Percentiles rank a stretch among this genome's conserved stretches.
These are phyloP conservation scores for Muscidifurax raptorellus DNA, from an alignment of 1,140 invertebrate genomes.

Conservation along the genomic window DNA sequence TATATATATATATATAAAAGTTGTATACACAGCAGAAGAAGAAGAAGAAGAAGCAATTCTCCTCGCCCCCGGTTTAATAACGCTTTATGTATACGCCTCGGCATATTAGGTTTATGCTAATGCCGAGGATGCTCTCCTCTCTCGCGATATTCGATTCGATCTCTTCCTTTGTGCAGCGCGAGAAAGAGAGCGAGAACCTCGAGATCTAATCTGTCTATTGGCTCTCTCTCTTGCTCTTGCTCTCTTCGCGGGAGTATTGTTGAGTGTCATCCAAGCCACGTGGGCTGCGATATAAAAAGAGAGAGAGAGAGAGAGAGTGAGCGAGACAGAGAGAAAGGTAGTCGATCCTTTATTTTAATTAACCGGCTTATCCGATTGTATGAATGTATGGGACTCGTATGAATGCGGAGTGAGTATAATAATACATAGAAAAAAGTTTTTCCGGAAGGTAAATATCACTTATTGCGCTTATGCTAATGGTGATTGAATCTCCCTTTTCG, in stretches of 20 bases:
- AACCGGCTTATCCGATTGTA: constrained; percentile 41
- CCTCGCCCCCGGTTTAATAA: constrained; percentile 62
- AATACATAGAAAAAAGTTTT: background rate
- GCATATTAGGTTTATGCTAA: constrained; percentile 71
- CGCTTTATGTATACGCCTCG: constrained; percentile 63
- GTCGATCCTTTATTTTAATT: constrained; percentile 36
- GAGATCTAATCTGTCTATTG: constrained; percentile 56
- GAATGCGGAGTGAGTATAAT: background rate
- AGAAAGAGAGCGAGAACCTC: background rate
- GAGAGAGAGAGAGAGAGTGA: no score
- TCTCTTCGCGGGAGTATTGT: constrained; percentile 25
- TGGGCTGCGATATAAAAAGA: background rate
- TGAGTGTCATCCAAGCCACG: constrained; percentile 37
- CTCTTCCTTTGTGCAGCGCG: constrained; percentile 10
- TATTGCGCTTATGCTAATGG: no score
- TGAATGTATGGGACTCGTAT: background rate
- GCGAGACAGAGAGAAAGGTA: background rate
- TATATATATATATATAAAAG: background rate
- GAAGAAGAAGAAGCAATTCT: background rate
- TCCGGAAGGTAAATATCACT: background rate
- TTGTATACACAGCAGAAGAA: background rate
- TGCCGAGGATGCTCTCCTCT: constrained; percentile 60
- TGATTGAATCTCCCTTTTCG: background rate
- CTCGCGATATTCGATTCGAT: constrained; percentile 47
- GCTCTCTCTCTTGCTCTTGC: background rate